Conservation (phyloP, 1,140 invertebrate species). For the Drepana arcuata region DNA sequence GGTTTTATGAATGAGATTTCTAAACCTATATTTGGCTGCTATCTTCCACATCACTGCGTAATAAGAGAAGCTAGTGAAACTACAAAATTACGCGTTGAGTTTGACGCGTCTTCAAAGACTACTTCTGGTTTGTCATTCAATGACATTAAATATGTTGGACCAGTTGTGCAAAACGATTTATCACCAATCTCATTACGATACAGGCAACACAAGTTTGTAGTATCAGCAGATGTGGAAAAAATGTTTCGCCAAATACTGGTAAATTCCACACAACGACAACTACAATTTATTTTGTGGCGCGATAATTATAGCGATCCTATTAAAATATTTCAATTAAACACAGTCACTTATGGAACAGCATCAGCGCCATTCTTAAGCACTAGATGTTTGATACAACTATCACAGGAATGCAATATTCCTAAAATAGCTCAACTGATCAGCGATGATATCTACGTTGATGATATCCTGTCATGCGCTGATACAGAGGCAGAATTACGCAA, state of each 20-base stretch:
- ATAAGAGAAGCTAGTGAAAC: not conserved
- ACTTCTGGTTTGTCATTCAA: not conserved
- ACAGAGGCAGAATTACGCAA: not conserved
- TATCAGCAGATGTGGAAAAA: not conserved
- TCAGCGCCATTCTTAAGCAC: constrained; percentile 1
- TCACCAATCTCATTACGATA: not conserved
- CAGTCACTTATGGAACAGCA: not conserved
- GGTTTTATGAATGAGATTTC: not conserved
- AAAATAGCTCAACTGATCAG: not conserved
- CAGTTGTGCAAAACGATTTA: not conserved
- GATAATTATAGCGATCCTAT: not conserved
- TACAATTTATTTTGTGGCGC: not conserved
- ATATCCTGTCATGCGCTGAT: not conserved
- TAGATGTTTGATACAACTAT: constrained; percentile 3
- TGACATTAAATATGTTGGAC: not conserved
- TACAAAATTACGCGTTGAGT: not conserved
- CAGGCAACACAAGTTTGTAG: not conserved
- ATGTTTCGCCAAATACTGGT: not conserved
- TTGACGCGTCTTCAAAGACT: not conserved
- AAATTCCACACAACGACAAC: not conserved
- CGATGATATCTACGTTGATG: constrained; percentile 1
- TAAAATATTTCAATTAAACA: not conserved
- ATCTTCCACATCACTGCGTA: not conserved
- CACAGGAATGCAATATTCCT: not conserved
- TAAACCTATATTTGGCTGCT: not conserved